Base-by-base conservation (phyloP, 1,140 invertebrate genomes). In the Pogonomyrmex californicus region DNA sequence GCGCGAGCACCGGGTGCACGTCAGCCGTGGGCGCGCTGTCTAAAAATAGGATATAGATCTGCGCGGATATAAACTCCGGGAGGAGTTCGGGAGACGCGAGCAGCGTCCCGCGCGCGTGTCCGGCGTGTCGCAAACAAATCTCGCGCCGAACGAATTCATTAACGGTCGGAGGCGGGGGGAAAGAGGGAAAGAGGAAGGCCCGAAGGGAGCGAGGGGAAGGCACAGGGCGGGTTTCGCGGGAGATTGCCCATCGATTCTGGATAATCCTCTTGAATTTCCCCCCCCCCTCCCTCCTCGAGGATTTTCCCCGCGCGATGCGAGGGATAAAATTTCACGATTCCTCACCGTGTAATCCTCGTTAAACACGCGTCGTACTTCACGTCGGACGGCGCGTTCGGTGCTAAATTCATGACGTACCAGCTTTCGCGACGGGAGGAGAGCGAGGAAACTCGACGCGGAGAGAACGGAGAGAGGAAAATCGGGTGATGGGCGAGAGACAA, bases 21-120 rank as follows among this genome's bases (percentile, higher is more conserved):
- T 73, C 68, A 47, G 68, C 54, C 79, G 38, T 63, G 75, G 9
- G 75, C 75, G 71, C 41, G 14, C 38, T 17, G 41, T 83, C 68
- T 83, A 83, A 83, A 83, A 83, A 83, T 83, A 83, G 79, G 54
- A 73, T 83, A 83, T 49, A 75, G 54, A 75, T 75, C 79, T 60
- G 30, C 30, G 41, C 33, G 68, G 66, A 73, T 47, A 51, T 83
- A 60, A 73, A 70, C 2, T 41, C 41, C 41, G 54, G 66, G 66
- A 60, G 68, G 63, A 49, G 12, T 12, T 33, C 6, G 70, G 4
- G 56, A 78, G 23, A 23, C 23, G 23, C 44, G 62, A 68, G 14
- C 17, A 23, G 36, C n/a, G 2, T 14, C 12, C 12, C 17, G 38
- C 66, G 65, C n/a, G 65, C 4, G 54, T 38, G 23, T 38, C 33